phyloP scores from a whole-genome alignment of 2,888 invertebrate genomes.

The Panopea generosa region DNA sequence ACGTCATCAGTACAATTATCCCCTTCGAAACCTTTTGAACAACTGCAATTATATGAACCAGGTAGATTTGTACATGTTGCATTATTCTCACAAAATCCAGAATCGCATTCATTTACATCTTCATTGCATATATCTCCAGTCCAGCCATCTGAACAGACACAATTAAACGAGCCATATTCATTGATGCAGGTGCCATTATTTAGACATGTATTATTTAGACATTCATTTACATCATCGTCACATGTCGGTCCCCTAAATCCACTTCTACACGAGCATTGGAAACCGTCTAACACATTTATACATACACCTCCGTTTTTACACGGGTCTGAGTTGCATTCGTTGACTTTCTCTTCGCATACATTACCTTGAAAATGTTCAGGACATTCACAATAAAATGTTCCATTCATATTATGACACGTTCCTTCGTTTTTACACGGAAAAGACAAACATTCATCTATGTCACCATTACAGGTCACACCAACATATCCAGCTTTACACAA shows the following conservation, averaged over 20 bases:
- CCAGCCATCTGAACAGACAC: constrained; percentile 1
- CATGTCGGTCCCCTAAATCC: constrained; percentile 34
- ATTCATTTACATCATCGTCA: constrained; percentile 43
- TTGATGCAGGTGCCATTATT: constrained; percentile 50
- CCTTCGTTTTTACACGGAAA: too few species aligned
- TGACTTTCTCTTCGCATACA: too few species aligned
- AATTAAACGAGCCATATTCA: constrained; percentile 10
- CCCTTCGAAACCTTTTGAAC: constrained; percentile 17
- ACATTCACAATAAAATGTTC: too few species aligned
- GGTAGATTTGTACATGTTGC: constrained; percentile 15
- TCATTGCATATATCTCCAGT: neutral
- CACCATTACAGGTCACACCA: too few species aligned
- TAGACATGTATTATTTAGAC: constrained; percentile 45
- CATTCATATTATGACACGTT: too few species aligned
- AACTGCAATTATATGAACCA: constrained; percentile 14
- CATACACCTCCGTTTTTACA: too few species aligned
- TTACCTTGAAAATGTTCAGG: too few species aligned
- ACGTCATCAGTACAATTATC: constrained; percentile 22
- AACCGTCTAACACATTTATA: too few species aligned
- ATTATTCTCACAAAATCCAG: constrained; percentile 17
- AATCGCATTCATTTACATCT: constrained; percentile 36
- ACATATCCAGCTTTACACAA: too few species aligned
- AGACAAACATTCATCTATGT: too few species aligned
- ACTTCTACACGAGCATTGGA: constrained; percentile 7
- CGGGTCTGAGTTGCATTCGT: too few species aligned